phyloP scores from a whole-genome alignment of 30 jellyfish, hydroid and myxozoan genomes.

The Mastigias papua region DNA sequence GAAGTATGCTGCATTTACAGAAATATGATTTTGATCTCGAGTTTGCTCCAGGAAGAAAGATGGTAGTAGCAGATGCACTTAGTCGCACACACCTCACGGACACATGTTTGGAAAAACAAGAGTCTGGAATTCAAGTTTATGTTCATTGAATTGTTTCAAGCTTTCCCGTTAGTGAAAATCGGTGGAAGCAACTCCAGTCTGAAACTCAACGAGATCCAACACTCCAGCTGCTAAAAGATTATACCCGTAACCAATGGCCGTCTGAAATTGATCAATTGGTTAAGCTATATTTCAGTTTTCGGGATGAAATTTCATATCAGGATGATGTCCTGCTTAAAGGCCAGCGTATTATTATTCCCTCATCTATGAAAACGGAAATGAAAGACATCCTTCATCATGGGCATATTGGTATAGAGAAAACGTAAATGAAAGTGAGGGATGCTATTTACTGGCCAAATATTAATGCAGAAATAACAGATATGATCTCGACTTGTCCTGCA shows the following conservation, averaged over 20 bases:
- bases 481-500: not conserved
- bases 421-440: not conserved
- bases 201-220: not conserved
- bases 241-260: not conserved
- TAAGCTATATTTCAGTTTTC: not conserved
- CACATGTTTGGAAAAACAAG: not conserved
- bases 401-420: not conserved
- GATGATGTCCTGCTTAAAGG: not conserved
- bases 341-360: not conserved
- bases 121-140: not conserved
- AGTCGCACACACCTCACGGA: not conserved
- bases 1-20: constrained; percentile 39
- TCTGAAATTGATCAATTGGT: not conserved
- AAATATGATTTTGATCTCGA: constrained; percentile 15
- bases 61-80: not conserved
- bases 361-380: not conserved
- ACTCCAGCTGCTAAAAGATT: not conserved
- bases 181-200: not conserved
- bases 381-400: not conserved
- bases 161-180: not conserved
- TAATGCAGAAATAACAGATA: not conserved
- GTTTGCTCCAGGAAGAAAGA: not conserved
- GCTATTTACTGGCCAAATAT: not conserved
- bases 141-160: not conserved
- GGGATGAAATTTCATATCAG: not conserved